Percentiles rank a stretch among this genome's conserved stretches.
Conservation (phyloP, 2,888 invertebrate species). For the Drymonia ruficornis region DNA sequence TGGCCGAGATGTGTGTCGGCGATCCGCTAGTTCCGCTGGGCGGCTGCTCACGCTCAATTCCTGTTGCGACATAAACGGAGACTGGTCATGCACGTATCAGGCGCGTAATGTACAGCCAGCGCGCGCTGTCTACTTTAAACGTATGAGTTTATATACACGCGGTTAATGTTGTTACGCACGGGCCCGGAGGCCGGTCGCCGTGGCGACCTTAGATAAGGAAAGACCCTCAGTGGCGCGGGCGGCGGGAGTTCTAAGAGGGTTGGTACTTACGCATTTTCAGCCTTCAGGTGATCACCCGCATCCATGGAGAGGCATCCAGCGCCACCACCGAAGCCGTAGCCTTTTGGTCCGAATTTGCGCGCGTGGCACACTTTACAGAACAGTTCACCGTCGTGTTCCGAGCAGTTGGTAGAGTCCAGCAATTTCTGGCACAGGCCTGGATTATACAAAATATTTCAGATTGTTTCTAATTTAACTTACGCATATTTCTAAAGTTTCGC, state of each 20-base stretch:
- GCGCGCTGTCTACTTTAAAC: slow-evolving; percentile 74
- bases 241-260: slow-evolving; percentile 71
- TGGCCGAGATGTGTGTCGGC: slow-evolving; percentile 78
- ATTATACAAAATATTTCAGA: slow-evolving; percentile 21
- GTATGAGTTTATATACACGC: slow-evolving; percentile 83
- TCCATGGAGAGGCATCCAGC: slow-evolving; percentile 99
- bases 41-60: slow-evolving; percentile 79
- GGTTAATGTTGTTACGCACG: slow-evolving; percentile 84
- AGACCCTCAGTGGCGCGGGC: slow-evolving; percentile 84
- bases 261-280: slow-evolving; percentile 89
- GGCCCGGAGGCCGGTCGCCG: slow-evolving; percentile 76
- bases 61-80: slow-evolving; percentile 85
- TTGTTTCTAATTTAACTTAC: neutral
- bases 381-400: slow-evolving; percentile 98
- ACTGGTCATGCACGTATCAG: slow-evolving; percentile 84
- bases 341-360: slow-evolving; percentile 99
- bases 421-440: slow-evolving; percentile 98
- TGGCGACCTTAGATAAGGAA: slow-evolving; percentile 83
- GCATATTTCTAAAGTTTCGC: too few relatives aligned
- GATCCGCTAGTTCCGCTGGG: slow-evolving; percentile 76
- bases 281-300: slow-evolving; percentile 94
- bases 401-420: slow-evolving; percentile 99
- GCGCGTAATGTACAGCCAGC: slow-evolving; percentile 83
- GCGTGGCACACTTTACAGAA: slow-evolving; percentile 99
- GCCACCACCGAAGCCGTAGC: slow-evolving; percentile 99